phyloP scores from a whole-genome alignment of 2,113 vertebrate genomes.

The Corythaeola cristata region DNA sequence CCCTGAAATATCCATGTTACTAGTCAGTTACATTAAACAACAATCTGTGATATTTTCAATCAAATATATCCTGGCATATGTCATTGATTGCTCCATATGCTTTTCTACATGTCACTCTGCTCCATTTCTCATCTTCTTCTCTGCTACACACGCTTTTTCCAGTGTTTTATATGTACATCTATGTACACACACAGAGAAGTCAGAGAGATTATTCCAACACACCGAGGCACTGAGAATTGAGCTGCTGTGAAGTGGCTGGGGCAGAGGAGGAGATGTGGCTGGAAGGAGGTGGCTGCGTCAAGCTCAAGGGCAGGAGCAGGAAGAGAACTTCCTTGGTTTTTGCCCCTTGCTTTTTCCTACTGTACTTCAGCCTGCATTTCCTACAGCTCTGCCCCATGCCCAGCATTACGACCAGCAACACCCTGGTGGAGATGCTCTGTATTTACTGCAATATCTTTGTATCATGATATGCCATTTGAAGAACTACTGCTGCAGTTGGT shows the following conservation, averaged over 20 bases:
- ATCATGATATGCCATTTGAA: neutral
- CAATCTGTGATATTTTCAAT: neutral
- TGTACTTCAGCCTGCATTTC: neutral
- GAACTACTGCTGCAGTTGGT: neutral
- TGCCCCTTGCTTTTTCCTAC: neutral
- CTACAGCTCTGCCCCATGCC: neutral
- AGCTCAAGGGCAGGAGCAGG: neutral
- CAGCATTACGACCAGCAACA: neutral
- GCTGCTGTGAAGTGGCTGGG: neutral
- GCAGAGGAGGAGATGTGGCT: neutral
- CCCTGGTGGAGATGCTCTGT: neutral
- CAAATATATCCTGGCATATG: neutral
- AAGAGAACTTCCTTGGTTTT: neutral
- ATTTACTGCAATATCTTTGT: neutral
- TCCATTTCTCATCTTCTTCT: neutral
- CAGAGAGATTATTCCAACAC: neutral
- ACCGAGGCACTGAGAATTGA: neutral
- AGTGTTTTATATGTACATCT: neutral
- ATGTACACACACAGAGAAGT: neutral
- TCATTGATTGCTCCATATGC: neutral
- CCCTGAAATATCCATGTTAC: neutral
- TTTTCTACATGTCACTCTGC: neutral
- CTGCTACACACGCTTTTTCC: neutral
- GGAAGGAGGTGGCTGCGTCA: neutral
- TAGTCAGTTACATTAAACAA: neutral